A percentile compares a stretch with the other conserved stretches of the same genome.
These are phyloP conservation scores for Nymphalis io DNA, from an alignment of 1,140 invertebrate species.

Conservation along the genomic window DNA sequence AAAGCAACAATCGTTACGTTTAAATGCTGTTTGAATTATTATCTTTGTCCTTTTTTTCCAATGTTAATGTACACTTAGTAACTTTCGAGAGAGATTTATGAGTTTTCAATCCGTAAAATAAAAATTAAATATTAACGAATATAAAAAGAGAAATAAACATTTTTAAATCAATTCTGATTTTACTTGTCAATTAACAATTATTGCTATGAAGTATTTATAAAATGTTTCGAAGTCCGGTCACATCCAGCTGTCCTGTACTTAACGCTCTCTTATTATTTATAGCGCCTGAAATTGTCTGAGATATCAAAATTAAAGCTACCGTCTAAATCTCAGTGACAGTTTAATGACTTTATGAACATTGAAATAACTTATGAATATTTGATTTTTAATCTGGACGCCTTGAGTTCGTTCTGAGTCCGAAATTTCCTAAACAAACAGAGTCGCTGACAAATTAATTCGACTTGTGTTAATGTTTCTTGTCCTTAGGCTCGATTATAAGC, in stretches of 20 bases:
- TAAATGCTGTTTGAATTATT: too few relatives aligned
- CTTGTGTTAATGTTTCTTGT: conserved; percentile 28
- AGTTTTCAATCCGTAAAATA: too few relatives aligned
- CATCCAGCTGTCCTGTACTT: not conserved
- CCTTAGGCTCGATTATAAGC: not conserved
- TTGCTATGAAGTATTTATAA: not conserved
- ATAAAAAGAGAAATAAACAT: too few relatives aligned
- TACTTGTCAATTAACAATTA: too few relatives aligned
- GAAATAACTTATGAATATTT: conserved; percentile 35
- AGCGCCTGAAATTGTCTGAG: not conserved
- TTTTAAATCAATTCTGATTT: too few relatives aligned
- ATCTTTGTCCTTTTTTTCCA: too few relatives aligned
- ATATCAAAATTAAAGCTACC: conserved; percentile 26
- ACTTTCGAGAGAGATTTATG: too few relatives aligned
- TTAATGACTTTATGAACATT: conserved; percentile 32
- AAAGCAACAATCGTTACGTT: too few relatives aligned
- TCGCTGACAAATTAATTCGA: conserved; percentile 32
- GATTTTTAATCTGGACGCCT: conserved; percentile 32
- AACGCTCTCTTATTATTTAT: not conserved
- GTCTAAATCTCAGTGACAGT: conserved; percentile 24
- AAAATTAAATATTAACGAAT: too few relatives aligned
- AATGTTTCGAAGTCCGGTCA: not conserved
- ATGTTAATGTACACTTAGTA: too few relatives aligned
- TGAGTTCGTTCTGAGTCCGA: conserved; percentile 24
- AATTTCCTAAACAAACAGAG: conserved; percentile 32